Evolutionary conservation across 2,888 invertebrate genomes (phyloP).

Genomic region (Hetaerina titia): DNA sequence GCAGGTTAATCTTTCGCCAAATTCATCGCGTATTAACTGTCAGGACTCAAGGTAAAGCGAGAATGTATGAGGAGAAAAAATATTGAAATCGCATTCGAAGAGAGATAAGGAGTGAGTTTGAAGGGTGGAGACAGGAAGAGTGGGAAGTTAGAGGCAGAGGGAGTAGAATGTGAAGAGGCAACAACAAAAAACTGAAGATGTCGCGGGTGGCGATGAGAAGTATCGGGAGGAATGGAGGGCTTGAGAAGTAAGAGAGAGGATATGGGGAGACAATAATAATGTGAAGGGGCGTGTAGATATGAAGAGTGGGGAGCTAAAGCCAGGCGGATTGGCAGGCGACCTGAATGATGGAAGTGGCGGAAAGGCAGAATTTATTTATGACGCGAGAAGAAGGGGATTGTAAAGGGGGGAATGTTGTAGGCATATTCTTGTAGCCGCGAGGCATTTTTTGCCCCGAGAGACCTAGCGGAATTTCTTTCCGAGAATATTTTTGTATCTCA

Average conservation of each 20-base stretch:
- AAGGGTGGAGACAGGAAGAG: neutral
- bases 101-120: neutral
- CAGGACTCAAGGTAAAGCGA: too few species aligned
- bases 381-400: neutral
- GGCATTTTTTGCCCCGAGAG: neutral
- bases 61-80: too few species aligned
- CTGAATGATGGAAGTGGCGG: neutral
- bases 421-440: neutral
- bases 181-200: neutral
- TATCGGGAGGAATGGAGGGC: too few species aligned
- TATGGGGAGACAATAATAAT: neutral
- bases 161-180: neutral
- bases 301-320: neutral
- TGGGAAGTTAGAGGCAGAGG: neutral
- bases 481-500: neutral
- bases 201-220: neutral
- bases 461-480: neutral
- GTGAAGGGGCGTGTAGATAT: neutral
- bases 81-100: too few species aligned
- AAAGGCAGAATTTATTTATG: neutral
- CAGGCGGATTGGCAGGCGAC: neutral
- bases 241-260: neutral
- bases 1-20: too few species aligned
- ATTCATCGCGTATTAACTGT: too few species aligned
- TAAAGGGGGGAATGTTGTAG: neutral